Evolutionary conservation across 2,797 vertebrate genomes (phyloP).

Genomic region (Poecilia velifera): DNA sequence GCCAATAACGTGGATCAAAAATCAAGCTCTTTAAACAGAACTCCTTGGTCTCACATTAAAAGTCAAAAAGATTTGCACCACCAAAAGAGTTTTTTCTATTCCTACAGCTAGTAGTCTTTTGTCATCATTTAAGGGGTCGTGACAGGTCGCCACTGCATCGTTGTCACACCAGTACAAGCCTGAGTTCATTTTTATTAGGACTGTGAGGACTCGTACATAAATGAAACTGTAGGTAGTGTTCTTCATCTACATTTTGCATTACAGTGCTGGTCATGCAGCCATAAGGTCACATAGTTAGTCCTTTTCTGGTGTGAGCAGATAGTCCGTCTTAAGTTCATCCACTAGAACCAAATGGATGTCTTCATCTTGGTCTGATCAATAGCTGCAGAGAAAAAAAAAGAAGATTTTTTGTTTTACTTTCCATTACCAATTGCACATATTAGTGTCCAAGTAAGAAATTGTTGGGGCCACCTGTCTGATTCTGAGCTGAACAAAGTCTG

Average conservation of each 20-base stretch:
- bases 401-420: background rate
- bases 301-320: constrained; percentile 53
- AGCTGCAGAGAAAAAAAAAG: constrained; percentile 72
- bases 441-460: background rate
- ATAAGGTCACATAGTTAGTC: constrained; percentile 39
- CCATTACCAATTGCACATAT: background rate
- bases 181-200: constrained; percentile 59
- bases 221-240: constrained; percentile 50
- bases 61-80: constrained; percentile 47
- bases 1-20: constrained; percentile 82
- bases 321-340: constrained; percentile 43
- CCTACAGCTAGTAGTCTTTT: constrained; percentile 62
- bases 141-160: constrained; percentile 55
- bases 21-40: constrained; percentile 97
- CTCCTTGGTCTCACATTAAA: constrained; percentile 84
- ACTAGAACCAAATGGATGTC: constrained; percentile 91
- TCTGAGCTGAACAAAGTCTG: constrained; percentile 1
- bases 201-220: constrained; percentile 50
- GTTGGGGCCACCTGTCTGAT: too few relatives aligned
- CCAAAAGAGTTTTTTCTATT: constrained; percentile 49
- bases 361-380: constrained; percentile 92
- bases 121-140: constrained; percentile 31
- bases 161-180: constrained; percentile 61
- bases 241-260: constrained; percentile 53
- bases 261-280: constrained; percentile 68